phyloP scores from a whole-genome alignment of 2,113 vertebrate genomes.

The Pelecanoides urinatrix region DNA sequence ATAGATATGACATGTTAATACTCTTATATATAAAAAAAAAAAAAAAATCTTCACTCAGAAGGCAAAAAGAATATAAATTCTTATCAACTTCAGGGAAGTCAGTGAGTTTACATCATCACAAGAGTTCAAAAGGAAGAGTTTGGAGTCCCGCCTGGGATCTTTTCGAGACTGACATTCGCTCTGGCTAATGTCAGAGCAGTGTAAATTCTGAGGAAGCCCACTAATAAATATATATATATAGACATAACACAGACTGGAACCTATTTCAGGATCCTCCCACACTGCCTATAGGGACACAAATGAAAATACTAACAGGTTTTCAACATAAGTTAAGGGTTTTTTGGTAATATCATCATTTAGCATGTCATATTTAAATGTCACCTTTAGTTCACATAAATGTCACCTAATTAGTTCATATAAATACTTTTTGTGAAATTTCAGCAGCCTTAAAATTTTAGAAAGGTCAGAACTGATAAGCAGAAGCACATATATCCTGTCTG shows the following conservation, averaged over 20 bases:
- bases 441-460: constrained; percentile 43
- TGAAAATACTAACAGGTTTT: background rate
- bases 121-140: background rate
- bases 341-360: background rate
- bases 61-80: background rate
- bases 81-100: background rate
- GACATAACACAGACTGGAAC: background rate
- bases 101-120: background rate
- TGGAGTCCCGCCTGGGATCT: background rate
- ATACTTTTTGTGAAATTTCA: constrained; percentile 41
- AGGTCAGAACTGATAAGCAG: constrained; percentile 53
- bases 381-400: constrained; percentile 33
- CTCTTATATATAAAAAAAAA: background rate
- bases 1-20: background rate
- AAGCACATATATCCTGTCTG: background rate
- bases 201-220: background rate
- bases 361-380: constrained; percentile 21
- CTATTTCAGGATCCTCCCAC: background rate
- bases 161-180: background rate
- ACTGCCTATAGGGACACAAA: background rate
- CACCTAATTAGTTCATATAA: constrained; percentile 37
- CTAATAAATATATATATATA: background rate
- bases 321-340: background rate
- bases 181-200: background rate
- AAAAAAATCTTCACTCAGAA: background rate